A percentile compares a stretch with the other conserved stretches of the same genome.
Conservation (phyloP, 2,888 invertebrate species). For the Iselma pallidipennis region DNA sequence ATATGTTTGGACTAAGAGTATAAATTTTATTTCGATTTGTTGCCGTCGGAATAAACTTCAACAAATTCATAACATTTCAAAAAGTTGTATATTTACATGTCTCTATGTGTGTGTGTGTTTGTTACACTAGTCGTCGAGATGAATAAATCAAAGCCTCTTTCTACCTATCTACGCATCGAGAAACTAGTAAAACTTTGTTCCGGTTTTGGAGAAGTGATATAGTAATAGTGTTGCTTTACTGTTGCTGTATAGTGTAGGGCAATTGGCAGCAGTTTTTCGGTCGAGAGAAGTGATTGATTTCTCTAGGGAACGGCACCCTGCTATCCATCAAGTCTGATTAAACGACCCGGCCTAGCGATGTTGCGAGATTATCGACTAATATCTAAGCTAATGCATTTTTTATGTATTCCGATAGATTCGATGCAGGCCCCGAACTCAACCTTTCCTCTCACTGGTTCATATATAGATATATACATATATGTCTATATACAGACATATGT, state of each 20-base stretch:
- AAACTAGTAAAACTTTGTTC: constrained; percentile 39
- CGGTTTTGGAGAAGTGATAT: constrained; percentile 30
- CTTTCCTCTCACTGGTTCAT: not conserved
- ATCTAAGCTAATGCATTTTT: constrained; percentile 52
- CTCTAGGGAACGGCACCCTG: constrained; percentile 50
- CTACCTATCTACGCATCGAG: constrained; percentile 20
- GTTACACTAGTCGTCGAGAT: constrained; percentile 28
- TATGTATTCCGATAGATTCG: constrained; percentile 40
- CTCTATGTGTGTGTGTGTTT: too few species aligned
- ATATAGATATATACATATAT: too few species aligned
- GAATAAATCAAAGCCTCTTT: constrained; percentile 31
- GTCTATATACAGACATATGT: not conserved
- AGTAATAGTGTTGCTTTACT: too few species aligned
- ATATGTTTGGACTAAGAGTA: not conserved
- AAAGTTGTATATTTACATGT: constrained; percentile 27
- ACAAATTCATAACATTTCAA: constrained; percentile 28
- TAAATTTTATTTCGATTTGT: constrained; percentile 25
- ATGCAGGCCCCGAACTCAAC: not conserved
- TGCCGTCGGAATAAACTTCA: constrained; percentile 26
- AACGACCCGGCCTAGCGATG: constrained; percentile 47
- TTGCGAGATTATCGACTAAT: constrained; percentile 50
- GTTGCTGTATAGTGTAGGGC: constrained; percentile 32
- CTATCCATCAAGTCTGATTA: constrained; percentile 54
- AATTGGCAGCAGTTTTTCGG: constrained; percentile 52
- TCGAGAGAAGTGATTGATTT: constrained; percentile 53